Evolutionary conservation across 2,113 vertebrate genomes (phyloP).

Genomic region (Crotalus helleri): DNA sequence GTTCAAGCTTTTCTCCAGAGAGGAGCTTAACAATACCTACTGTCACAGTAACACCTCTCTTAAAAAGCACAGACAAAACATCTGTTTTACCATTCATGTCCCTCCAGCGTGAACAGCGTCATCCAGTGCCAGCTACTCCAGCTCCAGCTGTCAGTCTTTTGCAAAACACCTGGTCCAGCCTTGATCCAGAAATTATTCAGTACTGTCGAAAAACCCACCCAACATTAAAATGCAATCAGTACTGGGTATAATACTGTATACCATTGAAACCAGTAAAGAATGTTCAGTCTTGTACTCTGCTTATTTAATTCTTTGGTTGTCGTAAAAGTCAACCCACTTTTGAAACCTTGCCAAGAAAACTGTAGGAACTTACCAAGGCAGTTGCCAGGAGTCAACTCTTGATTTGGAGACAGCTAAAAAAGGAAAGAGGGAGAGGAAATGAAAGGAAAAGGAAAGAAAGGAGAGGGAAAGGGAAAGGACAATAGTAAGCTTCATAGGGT

Average conservation of each 20-base stretch:
- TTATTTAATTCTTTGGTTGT: neutral
- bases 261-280: neutral
- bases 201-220: constrained; percentile 78
- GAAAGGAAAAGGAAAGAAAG: neutral
- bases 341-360: neutral
- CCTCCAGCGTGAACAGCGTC: constrained; percentile 42
- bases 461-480: neutral
- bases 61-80: constrained; percentile 42
- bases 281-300: neutral
- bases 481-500: neutral
- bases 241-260: constrained; percentile 75
- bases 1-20: constrained; percentile 60
- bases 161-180: constrained; percentile 70
- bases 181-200: constrained; percentile 72
- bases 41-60: constrained; percentile 82
- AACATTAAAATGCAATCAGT: constrained; percentile 79
- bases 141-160: constrained; percentile 50
- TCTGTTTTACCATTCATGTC: constrained; percentile 52
- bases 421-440: neutral
- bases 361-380: neutral
- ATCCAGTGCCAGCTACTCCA: constrained; percentile 30
- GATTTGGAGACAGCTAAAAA: neutral
- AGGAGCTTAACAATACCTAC: constrained; percentile 70
- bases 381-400: neutral
- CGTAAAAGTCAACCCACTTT: neutral